Base-by-base conservation (phyloP, 2,888 invertebrate genomes). In the Theretra japonica region DNA sequence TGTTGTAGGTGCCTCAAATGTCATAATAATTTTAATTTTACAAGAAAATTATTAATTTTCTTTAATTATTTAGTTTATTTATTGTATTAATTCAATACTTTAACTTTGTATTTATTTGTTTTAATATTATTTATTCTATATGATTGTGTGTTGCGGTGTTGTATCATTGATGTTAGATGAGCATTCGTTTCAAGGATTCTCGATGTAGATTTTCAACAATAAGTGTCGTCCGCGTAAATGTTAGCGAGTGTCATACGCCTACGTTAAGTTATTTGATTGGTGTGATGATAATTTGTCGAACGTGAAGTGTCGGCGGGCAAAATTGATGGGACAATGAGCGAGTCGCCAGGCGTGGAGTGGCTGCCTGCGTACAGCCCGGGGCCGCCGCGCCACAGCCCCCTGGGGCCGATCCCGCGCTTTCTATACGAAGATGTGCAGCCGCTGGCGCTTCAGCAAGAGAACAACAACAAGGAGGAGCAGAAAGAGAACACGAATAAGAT, bases 1-100 rank as follows among this genome's bases (percentile, higher is more conserved):
- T 94, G 93, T 94, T 93, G 93, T 93, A 93, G 93, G 93, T 91
- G 92, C 92, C 89, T 92, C 93, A 94, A 94, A 94, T 94, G 94
- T 94, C 94, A 94, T 94, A 94, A 94, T 94, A 94, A 92, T 94
- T 93, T 92, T 86, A 85, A 88, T 90, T 92, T 90, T 86, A 83
- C 41, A 79, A 77, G 83, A 87, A 90, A 89, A 90, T 86, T 83
- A 77, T 88, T 86, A 83, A 86, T 92, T 93, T 93, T 90, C 85
- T 91, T 93, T 90, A 77, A 84, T 89, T 90, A 76, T 92, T 93
- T 85, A 81, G 86, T 91, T 86, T 89, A 72, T 56, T 69, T 72
- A 59, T 56, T 53, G 33, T 69, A 53, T 72, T 69, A 69, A 53
- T 69, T 60, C 33, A 72, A 50, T 60, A 21, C 15, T 30, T 59